Percentiles rank a stretch among this genome's conserved stretches.
These are phyloP conservation scores for Cygnus olor DNA, from an alignment of 2,797 vertebrate genomes.

Conservation along the genomic window DNA sequence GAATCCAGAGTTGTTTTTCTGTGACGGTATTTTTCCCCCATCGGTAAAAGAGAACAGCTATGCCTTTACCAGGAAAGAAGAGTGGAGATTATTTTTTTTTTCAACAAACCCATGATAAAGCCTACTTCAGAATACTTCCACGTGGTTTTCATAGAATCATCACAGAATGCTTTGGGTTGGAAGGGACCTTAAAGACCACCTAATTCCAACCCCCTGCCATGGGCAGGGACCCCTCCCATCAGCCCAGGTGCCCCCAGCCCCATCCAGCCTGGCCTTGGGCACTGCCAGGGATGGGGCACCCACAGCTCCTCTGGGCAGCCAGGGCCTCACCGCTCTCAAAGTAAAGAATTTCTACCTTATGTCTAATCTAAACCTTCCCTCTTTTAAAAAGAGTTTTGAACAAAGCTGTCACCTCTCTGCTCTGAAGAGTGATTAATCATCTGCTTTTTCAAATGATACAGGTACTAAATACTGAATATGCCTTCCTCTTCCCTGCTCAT, in stretches of 20 bases:
- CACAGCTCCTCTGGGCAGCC: too few species aligned
- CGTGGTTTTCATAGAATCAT: too few species aligned
- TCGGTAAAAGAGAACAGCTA: accelerated
- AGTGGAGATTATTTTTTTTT: not conserved
- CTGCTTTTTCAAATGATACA: not conserved
- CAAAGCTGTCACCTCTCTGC: not conserved
- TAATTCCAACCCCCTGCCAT: too few species aligned
- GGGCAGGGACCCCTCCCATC: too few species aligned
- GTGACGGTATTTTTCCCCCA: not conserved
- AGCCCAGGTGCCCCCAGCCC: too few species aligned
- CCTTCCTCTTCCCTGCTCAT: not conserved
- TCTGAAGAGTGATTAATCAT: not conserved
- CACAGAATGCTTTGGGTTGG: too few species aligned
- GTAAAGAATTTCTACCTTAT: too few species aligned
- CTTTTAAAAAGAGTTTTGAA: not conserved
- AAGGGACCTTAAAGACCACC: too few species aligned
- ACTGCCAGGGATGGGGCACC: too few species aligned
- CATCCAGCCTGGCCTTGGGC: too few species aligned
- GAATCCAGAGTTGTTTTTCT: not conserved
- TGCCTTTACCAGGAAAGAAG: not conserved
- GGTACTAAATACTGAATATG: not conserved
- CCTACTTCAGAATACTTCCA: not conserved
- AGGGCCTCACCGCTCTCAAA: too few species aligned
- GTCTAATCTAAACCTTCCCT: too few species aligned
- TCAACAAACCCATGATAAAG: not conserved